Base-by-base conservation (phyloP, 2,888 invertebrate species). In the Patella ulyssiponensis region DNA sequence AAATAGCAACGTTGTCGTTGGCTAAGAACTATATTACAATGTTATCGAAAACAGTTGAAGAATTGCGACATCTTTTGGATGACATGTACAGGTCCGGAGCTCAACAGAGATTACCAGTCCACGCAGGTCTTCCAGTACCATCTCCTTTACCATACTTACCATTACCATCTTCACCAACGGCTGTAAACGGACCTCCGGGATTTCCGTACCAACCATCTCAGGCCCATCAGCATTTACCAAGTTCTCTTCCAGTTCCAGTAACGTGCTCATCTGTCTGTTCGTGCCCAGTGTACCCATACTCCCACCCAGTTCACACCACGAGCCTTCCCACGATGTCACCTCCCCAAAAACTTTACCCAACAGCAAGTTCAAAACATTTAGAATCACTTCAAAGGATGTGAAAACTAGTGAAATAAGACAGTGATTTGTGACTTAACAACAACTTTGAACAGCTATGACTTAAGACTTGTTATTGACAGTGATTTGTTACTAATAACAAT, bases 1-100 rank as follows among this genome's bases (percentile, higher is more conserved):
- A 88, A 80, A 87, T 88, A 23, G 85, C 88, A 5, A 88, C 88
- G 1, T 71, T 88, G 74, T 82, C 85, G 1, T 74, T 88, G 44
- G 88, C 88, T 5, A 85, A 82, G 74, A 88, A 87, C 77, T 88
- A 87, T 79, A 88, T 88, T 69, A 83, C 84, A 56, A 86, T 84
- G 84, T 73, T 88, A 79, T 84, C 79, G 33, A 84, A 85, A 77
- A 84, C 87, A 2, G 81, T 88, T 5, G 86, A 86, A 4, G 88
- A 88, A 75, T 83, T 88, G 82, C 86, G 83, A 77, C 79, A 85
- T 27, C 78, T 87, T 33, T 72, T 88, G 56, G 86, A 86, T 33
- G 85, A 84, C 17, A 82, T 86, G 58, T 85, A 85, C 76, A 71
- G 83, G n/a, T 76, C 80, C 1, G 81, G 82, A 52, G 73, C 77